These are phyloP conservation scores for Poeciliopsis presidionis DNA, from an alignment of 2,797 vertebrate species.

Conservation along the genomic window DNA sequence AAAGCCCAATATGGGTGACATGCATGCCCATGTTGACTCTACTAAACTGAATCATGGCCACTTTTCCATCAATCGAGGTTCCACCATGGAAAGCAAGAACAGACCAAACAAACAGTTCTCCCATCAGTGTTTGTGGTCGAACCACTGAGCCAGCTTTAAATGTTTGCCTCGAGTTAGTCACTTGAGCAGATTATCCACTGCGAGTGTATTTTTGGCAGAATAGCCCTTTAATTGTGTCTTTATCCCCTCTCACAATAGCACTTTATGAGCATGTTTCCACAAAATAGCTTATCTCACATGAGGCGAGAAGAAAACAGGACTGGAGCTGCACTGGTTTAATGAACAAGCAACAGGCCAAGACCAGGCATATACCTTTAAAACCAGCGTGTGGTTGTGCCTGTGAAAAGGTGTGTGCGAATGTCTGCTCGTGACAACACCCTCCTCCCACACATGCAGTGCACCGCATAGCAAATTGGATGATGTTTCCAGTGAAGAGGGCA, in stretches of 20 bases:
- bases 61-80: constrained; percentile 58
- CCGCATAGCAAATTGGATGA: constrained; percentile 7
- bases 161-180: constrained; percentile 57
- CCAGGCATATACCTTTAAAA: constrained; percentile 31
- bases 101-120: constrained; percentile 46
- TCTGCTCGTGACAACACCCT: constrained; percentile 20
- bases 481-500: constrained; percentile 34
- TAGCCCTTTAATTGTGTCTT: constrained; percentile 65
- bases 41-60: neutral
- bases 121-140: constrained; percentile 47
- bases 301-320: constrained; percentile 39
- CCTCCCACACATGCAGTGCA: neutral
- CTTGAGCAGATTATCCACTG: constrained; percentile 56
- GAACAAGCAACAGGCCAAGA: constrained; percentile 50
- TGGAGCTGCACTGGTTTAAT: constrained; percentile 63
- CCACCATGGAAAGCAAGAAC: constrained; percentile 43
- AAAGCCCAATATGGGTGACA: neutral
- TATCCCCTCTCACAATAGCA: constrained; percentile 64
- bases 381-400: constrained; percentile 44
- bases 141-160: constrained; percentile 45
- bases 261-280: constrained; percentile 72
- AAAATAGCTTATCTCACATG: constrained; percentile 59
- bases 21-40: neutral
- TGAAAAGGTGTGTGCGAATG: constrained; percentile 42
- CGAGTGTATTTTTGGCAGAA: constrained; percentile 56